Conservation (phyloP, 2,113 vertebrate species). For the Rhizomys pruinosus region DNA sequence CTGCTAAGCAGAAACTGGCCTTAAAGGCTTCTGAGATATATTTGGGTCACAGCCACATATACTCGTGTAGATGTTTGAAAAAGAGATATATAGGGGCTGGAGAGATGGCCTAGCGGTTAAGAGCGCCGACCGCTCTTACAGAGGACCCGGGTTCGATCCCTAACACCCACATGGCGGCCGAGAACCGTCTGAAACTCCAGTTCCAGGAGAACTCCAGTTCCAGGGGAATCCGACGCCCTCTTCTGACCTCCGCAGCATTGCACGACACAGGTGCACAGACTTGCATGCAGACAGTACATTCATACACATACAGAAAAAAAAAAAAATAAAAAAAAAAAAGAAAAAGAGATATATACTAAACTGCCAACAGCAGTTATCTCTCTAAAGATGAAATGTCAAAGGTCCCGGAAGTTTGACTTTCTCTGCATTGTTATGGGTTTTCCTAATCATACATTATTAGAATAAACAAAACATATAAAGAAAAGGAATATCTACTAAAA, state of each 20-base stretch:
- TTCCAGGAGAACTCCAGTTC: too few species aligned
- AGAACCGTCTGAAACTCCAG: too few species aligned
- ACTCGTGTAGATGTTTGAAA: slow-evolving; percentile 28
- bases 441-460: slow-evolving; percentile 55
- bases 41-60: slow-evolving; percentile 68
- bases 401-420: slow-evolving; percentile 45
- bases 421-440: slow-evolving; percentile 41
- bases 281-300: too few species aligned
- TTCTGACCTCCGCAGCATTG: too few species aligned
- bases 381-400: slow-evolving; percentile 56
- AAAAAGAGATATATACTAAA: slow-evolving; percentile 18
- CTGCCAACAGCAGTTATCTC: slow-evolving; percentile 59
- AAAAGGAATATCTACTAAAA: slow-evolving; percentile 49
- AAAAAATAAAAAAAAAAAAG: too few species aligned
- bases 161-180: too few species aligned
- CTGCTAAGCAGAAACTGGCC: slow-evolving; percentile 27
- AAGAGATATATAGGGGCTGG: slow-evolving; percentile 35
- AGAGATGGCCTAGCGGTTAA: too few species aligned
- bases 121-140: too few species aligned
- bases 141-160: too few species aligned
- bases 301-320: too few species aligned
- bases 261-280: too few species aligned
- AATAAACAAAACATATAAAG: slow-evolving; percentile 61
- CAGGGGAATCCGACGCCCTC: too few species aligned
- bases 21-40: slow-evolving; percentile 62